These are phyloP conservation scores for Redunca redunca DNA, from an alignment of 2,113 vertebrate species.

Conservation along the genomic window DNA sequence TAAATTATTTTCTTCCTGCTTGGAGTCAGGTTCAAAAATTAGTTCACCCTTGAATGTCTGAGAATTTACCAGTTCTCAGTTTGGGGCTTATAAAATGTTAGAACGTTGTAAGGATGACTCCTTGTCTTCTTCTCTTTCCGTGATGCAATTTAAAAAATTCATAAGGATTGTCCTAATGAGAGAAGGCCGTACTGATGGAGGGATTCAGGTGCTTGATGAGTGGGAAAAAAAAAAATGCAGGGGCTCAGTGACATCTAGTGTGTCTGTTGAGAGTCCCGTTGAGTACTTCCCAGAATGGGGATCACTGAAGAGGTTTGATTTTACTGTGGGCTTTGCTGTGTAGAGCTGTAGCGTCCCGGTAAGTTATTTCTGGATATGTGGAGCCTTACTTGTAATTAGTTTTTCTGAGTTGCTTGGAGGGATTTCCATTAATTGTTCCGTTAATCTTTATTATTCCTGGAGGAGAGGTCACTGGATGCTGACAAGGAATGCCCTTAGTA, in stretches of 20 bases:
- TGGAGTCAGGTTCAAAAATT: background rate
- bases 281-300: background rate
- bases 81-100: background rate
- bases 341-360: background rate
- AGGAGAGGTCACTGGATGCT: conserved; percentile 35
- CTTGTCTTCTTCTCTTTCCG: background rate
- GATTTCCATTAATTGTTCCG: conserved; percentile 57
- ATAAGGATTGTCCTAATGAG: background rate
- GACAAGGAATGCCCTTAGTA: background rate
- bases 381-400: conserved; percentile 39
- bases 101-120: background rate
- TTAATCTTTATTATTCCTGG: conserved; percentile 58
- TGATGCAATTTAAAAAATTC: background rate
- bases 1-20: background rate
- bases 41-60: conserved; percentile 9
- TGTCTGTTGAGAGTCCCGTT: background rate
- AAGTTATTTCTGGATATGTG: conserved; percentile 24
- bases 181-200: background rate
- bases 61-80: background rate
- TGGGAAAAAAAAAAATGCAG: background rate
- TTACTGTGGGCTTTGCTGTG: background rate
- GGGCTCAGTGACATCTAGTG: background rate
- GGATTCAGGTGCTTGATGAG: background rate
- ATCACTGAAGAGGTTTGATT: background rate
- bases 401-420: conserved; percentile 59